Conservation (phyloP, 2,113 vertebrate genomes). For the Melanerpes aurifrons region DNA sequence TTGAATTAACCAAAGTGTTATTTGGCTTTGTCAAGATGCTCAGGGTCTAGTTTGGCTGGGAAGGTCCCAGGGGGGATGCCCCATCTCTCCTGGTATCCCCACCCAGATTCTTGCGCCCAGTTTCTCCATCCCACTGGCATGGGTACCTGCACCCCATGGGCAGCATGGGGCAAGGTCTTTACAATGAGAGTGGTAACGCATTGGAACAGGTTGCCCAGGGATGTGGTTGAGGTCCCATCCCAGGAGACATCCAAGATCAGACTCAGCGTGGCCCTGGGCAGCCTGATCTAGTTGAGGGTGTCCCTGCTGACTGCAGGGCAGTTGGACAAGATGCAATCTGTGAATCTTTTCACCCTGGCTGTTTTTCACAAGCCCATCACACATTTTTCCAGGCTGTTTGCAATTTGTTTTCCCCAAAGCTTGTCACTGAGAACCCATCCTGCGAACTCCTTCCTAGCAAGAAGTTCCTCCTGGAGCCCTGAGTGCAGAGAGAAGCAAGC, state of each 20-base stretch:
- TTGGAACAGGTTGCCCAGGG: no score
- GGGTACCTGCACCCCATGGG: neutral
- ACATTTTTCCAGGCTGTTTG: neutral
- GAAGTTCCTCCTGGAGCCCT: fast-evolving
- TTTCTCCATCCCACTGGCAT: no score
- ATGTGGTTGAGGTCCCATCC: no score
- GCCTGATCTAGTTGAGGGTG: no score
- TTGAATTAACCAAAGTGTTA: neutral
- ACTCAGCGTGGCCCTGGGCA: no score
- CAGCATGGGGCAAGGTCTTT: neutral
- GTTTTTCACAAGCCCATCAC: no score
- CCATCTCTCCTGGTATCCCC: neutral
- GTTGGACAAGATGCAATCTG: no score
- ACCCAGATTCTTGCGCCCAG: neutral
- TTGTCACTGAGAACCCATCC: neutral
- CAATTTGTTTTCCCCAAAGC: fast-evolving
- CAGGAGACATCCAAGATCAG: no score
- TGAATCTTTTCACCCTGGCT: no score
- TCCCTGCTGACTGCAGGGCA: no score
- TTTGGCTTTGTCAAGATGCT: neutral
- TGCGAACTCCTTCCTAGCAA: neutral
- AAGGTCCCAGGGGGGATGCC: neutral
- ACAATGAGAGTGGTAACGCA: neutral
- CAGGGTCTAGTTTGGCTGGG: neutral
- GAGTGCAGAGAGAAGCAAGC: neutral